A percentile compares a stretch with the other conserved stretches of the same genome.
Evolutionary conservation across 2,797 vertebrate genomes (phyloP).

Genomic region (Labroides dimidiatus): DNA sequence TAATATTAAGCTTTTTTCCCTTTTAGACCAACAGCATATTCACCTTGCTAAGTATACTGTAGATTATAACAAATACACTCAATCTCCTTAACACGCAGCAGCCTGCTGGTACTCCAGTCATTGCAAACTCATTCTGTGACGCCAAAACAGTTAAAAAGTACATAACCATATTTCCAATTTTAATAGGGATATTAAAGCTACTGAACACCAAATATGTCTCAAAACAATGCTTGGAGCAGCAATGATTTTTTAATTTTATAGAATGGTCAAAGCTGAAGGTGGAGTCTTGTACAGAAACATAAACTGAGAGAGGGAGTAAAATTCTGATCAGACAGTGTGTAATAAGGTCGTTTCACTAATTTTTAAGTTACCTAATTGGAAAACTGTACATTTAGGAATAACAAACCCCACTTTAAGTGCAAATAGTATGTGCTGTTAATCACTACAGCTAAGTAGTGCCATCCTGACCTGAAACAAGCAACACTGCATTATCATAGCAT

Average conservation of each 20-base stretch:
- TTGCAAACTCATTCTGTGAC: slow-evolving; percentile 12
- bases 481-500: slow-evolving; percentile 49
- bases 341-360: neutral
- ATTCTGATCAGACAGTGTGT: slow-evolving; percentile 3
- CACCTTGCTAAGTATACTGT: slow-evolving; percentile 13
- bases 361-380: neutral
- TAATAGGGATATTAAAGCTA: slow-evolving; percentile 1
- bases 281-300: neutral
- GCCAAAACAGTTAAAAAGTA: slow-evolving; percentile 30
- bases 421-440: slow-evolving; percentile 44
- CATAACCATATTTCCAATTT: slow-evolving; percentile 21
- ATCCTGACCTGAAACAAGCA: slow-evolving; percentile 39
- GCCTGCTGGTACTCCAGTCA: slow-evolving; percentile 24
- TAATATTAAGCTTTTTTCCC: slow-evolving; percentile 8
- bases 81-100: slow-evolving; percentile 32
- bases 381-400: slow-evolving; percentile 10
- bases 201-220: neutral
- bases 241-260: slow-evolving; percentile 2
- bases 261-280: neutral
- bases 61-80: slow-evolving; percentile 16
- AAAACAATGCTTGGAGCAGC: neutral
- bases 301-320: neutral
- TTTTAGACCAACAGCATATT: neutral
- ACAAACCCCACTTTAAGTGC: slow-evolving; percentile 21
- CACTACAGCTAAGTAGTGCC: slow-evolving; percentile 28